Conservation (phyloP, 2,113 vertebrate species). For the Noctilio leporinus region DNA sequence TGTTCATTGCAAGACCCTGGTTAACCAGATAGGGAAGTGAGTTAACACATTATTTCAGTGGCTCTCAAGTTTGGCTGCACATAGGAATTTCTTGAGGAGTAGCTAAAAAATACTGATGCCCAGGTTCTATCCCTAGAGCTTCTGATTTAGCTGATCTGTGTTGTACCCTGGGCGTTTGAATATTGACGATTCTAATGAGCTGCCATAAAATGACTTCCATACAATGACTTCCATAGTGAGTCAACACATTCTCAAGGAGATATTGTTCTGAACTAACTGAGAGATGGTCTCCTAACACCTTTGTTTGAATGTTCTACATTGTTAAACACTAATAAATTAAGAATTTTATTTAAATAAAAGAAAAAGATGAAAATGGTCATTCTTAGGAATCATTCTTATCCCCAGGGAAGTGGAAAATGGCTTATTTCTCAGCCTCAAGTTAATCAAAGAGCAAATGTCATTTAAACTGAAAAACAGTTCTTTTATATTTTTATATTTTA, state of each 20-base stretch:
- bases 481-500: no score
- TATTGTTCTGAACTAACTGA: neutral
- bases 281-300: neutral
- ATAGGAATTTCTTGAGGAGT: neutral
- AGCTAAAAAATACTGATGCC: neutral
- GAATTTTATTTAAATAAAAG: constrained; percentile 38
- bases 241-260: neutral
- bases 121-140: neutral
- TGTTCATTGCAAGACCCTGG: neutral
- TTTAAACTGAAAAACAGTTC: neutral
- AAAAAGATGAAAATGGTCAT: constrained; percentile 52
- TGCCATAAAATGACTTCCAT: neutral
- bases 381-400: constrained; percentile 44
- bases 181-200: neutral
- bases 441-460: constrained; percentile 10
- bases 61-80: neutral
- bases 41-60: neutral
- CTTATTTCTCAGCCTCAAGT: neutral
- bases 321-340: constrained; percentile 48
- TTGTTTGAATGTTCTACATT: constrained; percentile 45
- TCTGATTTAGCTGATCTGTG: neutral
- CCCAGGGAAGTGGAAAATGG: constrained; percentile 58
- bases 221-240: neutral
- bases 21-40: neutral
- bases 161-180: neutral